Conservation (phyloP, 2,888 invertebrate genomes). For the Bruchidius siliquastri region DNA sequence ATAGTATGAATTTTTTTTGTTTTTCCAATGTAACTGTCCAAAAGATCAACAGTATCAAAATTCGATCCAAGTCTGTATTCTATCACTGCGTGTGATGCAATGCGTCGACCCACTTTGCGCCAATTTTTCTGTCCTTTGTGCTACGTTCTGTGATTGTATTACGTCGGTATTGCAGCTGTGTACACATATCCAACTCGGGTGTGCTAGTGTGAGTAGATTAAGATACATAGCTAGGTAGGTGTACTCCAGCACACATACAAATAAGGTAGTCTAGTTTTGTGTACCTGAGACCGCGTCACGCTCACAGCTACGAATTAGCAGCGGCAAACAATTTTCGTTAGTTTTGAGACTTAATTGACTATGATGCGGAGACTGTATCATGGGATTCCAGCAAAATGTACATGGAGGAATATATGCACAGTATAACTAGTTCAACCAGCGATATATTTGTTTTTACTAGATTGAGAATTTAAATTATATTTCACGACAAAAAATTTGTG, state of each 20-base stretch:
- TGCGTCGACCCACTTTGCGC: too few species aligned
- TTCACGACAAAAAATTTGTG: too few species aligned
- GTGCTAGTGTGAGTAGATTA: background rate
- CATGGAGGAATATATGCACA: background rate
- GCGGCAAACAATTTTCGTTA: background rate
- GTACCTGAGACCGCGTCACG: background rate
- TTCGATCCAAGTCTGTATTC: too few species aligned
- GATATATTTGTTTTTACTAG: background rate
- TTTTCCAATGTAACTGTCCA: too few species aligned
- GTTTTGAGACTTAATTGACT: background rate
- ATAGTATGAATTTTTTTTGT: too few species aligned
- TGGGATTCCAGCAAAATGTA: background rate
- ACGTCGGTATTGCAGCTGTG: too few species aligned
- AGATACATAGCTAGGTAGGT: background rate
- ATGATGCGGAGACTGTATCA: background rate
- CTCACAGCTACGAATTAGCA: background rate
- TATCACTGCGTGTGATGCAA: too few species aligned
- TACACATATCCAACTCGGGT: background rate
- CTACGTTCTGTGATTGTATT: too few species aligned
- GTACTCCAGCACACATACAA: background rate
- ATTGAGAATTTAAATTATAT: background rate
- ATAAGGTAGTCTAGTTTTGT: background rate
- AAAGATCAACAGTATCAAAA: too few species aligned
- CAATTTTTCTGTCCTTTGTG: too few species aligned
- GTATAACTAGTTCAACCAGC: background rate